These are phyloP conservation scores for Brachypterus glaber DNA, from an alignment of 2,888 invertebrate genomes.

Conservation along the genomic window DNA sequence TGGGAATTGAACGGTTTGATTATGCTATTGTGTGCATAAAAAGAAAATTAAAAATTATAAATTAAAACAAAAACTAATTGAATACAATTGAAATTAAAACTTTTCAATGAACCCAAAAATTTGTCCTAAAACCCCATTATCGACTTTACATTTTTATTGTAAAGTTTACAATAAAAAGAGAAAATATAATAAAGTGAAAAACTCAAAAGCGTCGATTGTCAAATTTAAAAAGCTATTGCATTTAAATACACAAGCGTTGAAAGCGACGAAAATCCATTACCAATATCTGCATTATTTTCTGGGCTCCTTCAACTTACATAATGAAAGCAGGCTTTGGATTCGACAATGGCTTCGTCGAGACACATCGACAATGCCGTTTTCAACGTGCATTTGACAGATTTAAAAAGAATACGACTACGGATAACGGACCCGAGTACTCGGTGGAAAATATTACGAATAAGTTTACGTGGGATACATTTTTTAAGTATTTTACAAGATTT, in stretches of 20 bases:
- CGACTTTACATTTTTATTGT: background rate
- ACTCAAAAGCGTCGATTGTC: constrained; percentile 22
- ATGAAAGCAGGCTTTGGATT: constrained; percentile 37
- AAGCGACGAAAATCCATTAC: constrained; percentile 38
- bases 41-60: no score
- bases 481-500: no score
- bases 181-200: background rate
- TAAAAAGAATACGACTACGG: constrained; percentile 31
- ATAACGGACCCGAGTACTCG: constrained; percentile 12
- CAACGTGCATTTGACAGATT: constrained; percentile 39
- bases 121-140: constrained; percentile 6
- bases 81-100: constrained; percentile 7
- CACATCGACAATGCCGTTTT: constrained; percentile 33
- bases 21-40: no score
- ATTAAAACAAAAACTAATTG: no score
- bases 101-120: constrained; percentile 2
- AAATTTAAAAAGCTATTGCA: constrained; percentile 30
- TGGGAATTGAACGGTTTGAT: no score
- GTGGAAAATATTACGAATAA: constrained; percentile 18
- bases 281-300: constrained; percentile 41
- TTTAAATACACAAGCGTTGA: constrained; percentile 34
- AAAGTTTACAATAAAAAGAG: no score
- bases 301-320: constrained; percentile 39
- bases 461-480: background rate
- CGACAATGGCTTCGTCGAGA: constrained; percentile 37